A percentile compares a stretch with the other conserved stretches of the same genome.
Evolutionary conservation across 2,113 vertebrate genomes (phyloP).

Genomic region (Cyprinus carpio): DNA sequence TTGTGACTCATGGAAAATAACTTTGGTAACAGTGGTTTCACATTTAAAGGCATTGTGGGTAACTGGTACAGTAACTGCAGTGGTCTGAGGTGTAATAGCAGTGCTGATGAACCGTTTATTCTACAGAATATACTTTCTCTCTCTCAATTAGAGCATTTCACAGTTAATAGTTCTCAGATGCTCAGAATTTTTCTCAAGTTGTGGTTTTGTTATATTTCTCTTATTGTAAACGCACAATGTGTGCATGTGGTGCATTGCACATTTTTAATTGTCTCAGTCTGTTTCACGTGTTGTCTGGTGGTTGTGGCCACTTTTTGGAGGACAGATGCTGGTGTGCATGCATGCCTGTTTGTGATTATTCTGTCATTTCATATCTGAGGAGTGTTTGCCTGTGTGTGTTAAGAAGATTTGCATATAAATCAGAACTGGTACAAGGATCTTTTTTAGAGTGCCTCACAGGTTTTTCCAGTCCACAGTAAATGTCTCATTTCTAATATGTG

Average conservation of each 20-base stretch:
- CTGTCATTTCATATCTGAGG: constrained; percentile 15
- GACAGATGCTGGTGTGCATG: constrained; percentile 25
- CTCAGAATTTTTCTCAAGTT: constrained; percentile 49
- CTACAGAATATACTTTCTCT: constrained; percentile 30
- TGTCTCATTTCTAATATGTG: neutral
- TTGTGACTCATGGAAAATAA: constrained; percentile 28
- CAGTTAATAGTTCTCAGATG: constrained; percentile 55
- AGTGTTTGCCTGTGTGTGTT: neutral
- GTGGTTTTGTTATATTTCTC: constrained; percentile 31
- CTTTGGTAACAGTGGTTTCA: constrained; percentile 10
- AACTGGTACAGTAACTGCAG: constrained; percentile 19
- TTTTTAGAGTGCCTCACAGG: neutral
- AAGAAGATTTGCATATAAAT: neutral
- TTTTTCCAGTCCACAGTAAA: neutral
- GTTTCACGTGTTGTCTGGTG: constrained; percentile 47
- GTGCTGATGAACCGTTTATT: constrained; percentile 18
- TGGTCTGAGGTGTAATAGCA: constrained; percentile 20
- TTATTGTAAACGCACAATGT: constrained; percentile 1
- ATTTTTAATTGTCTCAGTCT: constrained; percentile 21
- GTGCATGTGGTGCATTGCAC: constrained; percentile 10
- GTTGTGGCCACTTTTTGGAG: constrained; percentile 13
- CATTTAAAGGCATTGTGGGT: constrained; percentile 23
- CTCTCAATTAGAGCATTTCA: constrained; percentile 33
- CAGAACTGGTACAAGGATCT: neutral
- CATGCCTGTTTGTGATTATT: neutral